A percentile compares a stretch with the other conserved stretches of the same genome.
Conservation (phyloP, 2,113 vertebrate genomes). For the Baryphthengus martii region DNA sequence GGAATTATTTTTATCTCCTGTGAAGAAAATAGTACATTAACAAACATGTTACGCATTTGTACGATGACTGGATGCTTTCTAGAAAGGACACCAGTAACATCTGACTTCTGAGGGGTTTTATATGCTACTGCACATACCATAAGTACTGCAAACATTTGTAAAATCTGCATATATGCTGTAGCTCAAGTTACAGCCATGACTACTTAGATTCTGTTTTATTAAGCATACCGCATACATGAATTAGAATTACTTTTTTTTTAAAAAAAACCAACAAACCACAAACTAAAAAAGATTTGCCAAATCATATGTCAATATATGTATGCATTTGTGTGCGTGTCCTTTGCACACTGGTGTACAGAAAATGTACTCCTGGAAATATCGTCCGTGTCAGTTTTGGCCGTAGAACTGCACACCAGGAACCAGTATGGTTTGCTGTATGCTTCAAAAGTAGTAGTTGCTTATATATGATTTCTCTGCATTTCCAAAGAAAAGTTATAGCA, state of each 20-base stretch:
- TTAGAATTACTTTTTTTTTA: too few species aligned
- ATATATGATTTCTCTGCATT: not conserved
- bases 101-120: not conserved
- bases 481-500: not conserved
- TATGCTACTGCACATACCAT: not conserved
- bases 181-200: not conserved
- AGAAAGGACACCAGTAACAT: not conserved
- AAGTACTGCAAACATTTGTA: not conserved
- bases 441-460: not conserved
- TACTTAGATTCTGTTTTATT: not conserved
- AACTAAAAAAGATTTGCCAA: not conserved
- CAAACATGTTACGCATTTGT: not conserved
- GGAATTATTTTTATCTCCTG: not conserved
- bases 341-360: not conserved
- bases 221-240: not conserved
- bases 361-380: accelerated
- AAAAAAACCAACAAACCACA: not conserved
- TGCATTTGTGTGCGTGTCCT: not conserved
- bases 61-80: not conserved
- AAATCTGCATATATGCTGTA: not conserved
- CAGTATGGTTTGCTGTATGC: not conserved
- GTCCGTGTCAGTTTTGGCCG: accelerated
- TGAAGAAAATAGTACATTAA: not conserved
- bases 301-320: not conserved
- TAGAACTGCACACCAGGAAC: accelerated